Base-by-base conservation (phyloP, 1,140 invertebrate genomes). In the Eumaeus atala region DNA sequence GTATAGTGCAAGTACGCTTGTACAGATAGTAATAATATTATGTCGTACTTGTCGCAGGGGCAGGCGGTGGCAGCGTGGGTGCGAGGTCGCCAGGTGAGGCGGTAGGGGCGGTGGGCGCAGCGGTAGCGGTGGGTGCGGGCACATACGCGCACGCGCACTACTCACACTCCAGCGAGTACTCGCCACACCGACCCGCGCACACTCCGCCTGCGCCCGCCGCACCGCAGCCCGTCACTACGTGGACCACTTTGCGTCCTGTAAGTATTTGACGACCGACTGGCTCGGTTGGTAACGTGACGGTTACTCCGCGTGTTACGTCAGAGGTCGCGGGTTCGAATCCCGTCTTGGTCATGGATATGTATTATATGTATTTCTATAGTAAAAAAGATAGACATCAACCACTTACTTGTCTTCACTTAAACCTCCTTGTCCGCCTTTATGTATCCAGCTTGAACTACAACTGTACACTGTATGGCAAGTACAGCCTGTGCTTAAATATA, bases 171-270 rank as follows among this genome's bases (percentile, higher is more conserved):
- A 73, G 77, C 38, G 76, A 84, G 42, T 84, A 84, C 72, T 81
- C 77, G 62, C 80, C 80, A 64, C 80, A 80, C 67, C 70, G 77
- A 17, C 66, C 74, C 63, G 59, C 78, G 56, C 74, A 78, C 67
- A 84, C 78, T 34, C 73, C 81, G 57, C 51, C 80, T 77, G 66
- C 80, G 75, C 66, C 70, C 72, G 67, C 74, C 62, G 61, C 78
- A 56, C 72, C 77, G 34, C 72, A 78, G 54, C 78, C 81, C 48
- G 74, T 77, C 68, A 84, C 81, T 62, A 82, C 78, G 6, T 84
- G 78, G 78, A 82, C 81, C 66, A 84, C 80, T 33, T 66, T 84
- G 7, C 64, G 80, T 9, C 73, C 80, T n/a, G 75, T 76, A 12
- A 52, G 63, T 63, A 48, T 50, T 10, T 34, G 40, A n/a, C n/a